Percentiles rank a stretch among this genome's conserved stretches.
phyloP scores from a whole-genome alignment of 2,888 invertebrate species.

The Plemyria rubiginata region DNA sequence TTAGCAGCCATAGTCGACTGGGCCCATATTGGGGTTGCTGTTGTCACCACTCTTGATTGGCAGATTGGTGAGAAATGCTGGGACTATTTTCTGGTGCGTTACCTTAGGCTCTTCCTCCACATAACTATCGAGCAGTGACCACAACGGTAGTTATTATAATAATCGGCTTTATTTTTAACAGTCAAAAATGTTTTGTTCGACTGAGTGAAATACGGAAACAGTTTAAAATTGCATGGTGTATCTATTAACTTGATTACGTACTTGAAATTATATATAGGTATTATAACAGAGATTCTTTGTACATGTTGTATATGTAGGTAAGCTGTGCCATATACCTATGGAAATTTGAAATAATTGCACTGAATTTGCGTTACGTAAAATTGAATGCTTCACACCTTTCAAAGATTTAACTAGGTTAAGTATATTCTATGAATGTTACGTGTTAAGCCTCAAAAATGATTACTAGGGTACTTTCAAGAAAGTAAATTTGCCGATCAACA shows the following conservation, averaged over 20 bases:
- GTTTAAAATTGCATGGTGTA: neutral
- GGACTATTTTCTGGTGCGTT: too few species aligned
- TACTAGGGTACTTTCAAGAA: conserved; percentile 27
- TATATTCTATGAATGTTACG: conserved; percentile 60
- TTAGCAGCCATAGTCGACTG: too few species aligned
- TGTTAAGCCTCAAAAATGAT: conserved; percentile 37
- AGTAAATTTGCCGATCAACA: conserved; percentile 26
- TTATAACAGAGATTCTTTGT: conserved; percentile 44
- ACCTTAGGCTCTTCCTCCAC: too few species aligned
- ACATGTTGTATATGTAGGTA: too few species aligned
- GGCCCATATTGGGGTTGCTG: too few species aligned
- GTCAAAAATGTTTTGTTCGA: neutral
- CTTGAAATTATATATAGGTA: conserved; percentile 57
- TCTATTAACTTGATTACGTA: conserved; percentile 44
- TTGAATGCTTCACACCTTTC: conserved; percentile 48
- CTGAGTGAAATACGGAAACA: neutral
- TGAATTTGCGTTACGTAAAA: conserved; percentile 50
- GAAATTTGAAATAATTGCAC: conserved; percentile 50
- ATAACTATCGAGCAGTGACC: too few species aligned
- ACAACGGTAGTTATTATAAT: too few species aligned
- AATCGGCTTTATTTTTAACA: too few species aligned
- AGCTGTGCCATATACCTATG: conserved; percentile 69
- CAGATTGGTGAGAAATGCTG: too few species aligned
- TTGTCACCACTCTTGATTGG: too few species aligned
- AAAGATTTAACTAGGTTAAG: conserved; percentile 52